These are phyloP conservation scores for Listrodromus nycthemerus DNA, from an alignment of 2,888 invertebrate species.

Conservation along the genomic window DNA sequence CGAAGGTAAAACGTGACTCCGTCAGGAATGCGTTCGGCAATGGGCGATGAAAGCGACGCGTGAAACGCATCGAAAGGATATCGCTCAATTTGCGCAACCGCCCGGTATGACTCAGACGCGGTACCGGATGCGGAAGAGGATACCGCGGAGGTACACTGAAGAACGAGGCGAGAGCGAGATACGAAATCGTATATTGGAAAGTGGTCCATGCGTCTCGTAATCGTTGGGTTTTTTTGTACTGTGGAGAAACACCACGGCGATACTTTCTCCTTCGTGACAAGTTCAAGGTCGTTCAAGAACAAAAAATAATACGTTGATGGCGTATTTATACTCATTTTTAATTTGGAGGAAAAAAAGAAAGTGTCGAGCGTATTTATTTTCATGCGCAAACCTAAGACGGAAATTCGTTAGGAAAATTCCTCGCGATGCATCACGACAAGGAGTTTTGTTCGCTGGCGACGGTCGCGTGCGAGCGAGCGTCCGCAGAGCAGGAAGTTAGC, in stretches of 20 bases:
- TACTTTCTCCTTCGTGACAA: conserved; percentile 35
- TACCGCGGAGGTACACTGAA: background rate
- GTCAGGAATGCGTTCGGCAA: background rate
- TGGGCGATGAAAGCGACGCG: conserved; percentile 1
- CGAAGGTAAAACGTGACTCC: background rate
- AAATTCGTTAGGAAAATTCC: background rate
- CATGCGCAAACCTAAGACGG: background rate
- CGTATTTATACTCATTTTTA: background rate
- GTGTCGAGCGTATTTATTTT: background rate
- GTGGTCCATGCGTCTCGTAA: conserved; percentile 43
- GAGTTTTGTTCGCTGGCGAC: background rate
- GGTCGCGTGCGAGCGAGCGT: conserved; percentile 28
- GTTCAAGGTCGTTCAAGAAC: conserved; percentile 32
- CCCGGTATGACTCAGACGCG: conserved; percentile 15
- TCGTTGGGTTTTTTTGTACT: conserved; percentile 29
- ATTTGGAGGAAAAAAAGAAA: background rate
- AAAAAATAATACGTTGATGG: background rate
- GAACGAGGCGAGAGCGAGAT: conserved; percentile 26
- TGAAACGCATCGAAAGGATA: background rate
- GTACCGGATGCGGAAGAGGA: conserved; percentile 35
- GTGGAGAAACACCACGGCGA: conserved; percentile 13
- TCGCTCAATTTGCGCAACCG: conserved; percentile 15
- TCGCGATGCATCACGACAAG: background rate
- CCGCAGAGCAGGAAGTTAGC: background rate
- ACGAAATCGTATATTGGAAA: conserved; percentile 47